A percentile compares a stretch with the other conserved stretches of the same genome.
These are phyloP conservation scores for Ceriagrion tenellum DNA, from an alignment of 2,888 invertebrate species.

Conservation along the genomic window DNA sequence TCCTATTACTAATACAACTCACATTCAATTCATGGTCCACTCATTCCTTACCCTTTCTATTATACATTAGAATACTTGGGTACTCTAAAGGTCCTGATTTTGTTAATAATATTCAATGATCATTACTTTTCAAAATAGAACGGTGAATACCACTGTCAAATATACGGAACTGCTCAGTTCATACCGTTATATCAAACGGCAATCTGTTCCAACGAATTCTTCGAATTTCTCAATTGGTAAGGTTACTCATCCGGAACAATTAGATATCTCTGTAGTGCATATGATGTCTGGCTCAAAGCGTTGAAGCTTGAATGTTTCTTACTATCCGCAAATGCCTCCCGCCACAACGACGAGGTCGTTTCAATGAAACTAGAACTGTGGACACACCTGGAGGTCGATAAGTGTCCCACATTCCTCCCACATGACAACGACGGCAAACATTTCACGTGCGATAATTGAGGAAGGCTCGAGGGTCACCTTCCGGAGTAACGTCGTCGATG, in stretches of 20 bases:
- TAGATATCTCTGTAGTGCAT: neutral
- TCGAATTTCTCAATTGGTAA: too few relatives aligned
- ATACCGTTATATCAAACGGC: too few relatives aligned
- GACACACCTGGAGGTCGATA: neutral
- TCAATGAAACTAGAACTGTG: neutral
- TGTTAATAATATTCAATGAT: too few relatives aligned
- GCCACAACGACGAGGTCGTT: neutral
- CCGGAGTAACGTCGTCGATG: neutral
- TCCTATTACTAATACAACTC: too few relatives aligned
- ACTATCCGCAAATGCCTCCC: neutral
- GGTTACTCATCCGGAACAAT: neutral
- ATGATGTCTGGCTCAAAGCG: neutral
- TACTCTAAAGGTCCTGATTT: too few relatives aligned
- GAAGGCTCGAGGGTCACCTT: neutral
- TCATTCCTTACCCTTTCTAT: too few relatives aligned
- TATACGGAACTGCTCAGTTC: too few relatives aligned
- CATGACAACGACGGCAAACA: neutral
- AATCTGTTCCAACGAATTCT: too few relatives aligned
- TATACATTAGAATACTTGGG: too few relatives aligned
- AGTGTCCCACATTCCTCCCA: neutral
- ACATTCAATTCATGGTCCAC: too few relatives aligned
- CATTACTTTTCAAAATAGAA: too few relatives aligned
- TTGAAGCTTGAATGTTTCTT: neutral
- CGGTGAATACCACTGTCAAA: too few relatives aligned
- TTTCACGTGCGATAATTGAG: conserved; percentile 3